phyloP scores from a whole-genome alignment of 2,113 vertebrate genomes.

The Mohoua ochrocephala region DNA sequence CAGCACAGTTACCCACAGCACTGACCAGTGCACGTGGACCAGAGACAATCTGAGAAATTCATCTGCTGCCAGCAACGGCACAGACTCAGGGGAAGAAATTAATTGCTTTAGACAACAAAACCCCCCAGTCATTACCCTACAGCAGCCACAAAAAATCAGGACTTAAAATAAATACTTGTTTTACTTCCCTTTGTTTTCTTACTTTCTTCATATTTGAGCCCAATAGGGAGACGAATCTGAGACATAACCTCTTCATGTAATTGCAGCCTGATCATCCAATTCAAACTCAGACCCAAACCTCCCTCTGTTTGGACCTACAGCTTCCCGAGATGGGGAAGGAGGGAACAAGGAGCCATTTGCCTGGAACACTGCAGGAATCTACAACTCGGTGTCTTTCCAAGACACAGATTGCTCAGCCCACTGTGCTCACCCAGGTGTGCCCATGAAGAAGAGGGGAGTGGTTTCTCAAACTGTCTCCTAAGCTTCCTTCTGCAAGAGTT shows the following conservation, averaged over 20 bases:
- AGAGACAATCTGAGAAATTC: background rate
- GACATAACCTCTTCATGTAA: background rate
- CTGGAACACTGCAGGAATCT: background rate
- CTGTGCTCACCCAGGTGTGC: background rate
- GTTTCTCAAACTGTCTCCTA: background rate
- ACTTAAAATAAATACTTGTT: background rate
- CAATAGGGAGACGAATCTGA: background rate
- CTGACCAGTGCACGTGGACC: background rate
- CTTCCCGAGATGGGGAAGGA: background rate
- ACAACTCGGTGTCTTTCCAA: background rate
- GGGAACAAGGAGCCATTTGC: background rate
- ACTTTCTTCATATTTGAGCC: background rate
- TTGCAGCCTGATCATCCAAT: background rate
- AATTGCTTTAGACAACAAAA: background rate
- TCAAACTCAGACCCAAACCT: background rate
- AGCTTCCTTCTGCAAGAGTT: background rate
- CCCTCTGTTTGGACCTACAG: background rate
- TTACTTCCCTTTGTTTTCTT: background rate
- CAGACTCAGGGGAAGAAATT: background rate
- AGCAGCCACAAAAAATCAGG: background rate
- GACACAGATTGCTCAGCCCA: background rate
- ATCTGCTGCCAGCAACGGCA: background rate
- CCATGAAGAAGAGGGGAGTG: accelerated
- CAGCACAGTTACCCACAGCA: background rate
- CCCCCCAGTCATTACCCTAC: too few relatives aligned